A percentile compares a stretch with the other conserved stretches of the same genome.
These are phyloP conservation scores for Alligator sinensis DNA, from an alignment of 2,113 vertebrate genomes.

Conservation along the genomic window DNA sequence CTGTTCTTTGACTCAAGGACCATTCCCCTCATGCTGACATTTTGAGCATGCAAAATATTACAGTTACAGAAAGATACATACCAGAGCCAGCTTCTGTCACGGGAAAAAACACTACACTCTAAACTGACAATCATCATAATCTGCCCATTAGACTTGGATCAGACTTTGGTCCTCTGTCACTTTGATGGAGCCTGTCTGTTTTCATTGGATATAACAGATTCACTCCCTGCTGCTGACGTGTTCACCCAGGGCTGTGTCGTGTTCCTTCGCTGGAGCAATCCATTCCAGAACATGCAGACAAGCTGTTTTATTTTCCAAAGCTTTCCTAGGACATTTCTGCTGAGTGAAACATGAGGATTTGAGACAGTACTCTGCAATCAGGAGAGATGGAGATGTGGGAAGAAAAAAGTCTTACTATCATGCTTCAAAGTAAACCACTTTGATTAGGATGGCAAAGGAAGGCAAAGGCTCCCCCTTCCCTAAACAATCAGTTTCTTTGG, in stretches of 20 bases:
- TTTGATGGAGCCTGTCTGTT: neutral
- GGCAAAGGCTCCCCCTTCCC: conserved; percentile 4
- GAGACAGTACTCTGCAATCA: neutral
- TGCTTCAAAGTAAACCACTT: conserved; percentile 35
- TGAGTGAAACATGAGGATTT: neutral
- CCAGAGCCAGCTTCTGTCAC: neutral
- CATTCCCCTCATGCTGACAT: neutral
- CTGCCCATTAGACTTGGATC: neutral
- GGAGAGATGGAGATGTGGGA: neutral
- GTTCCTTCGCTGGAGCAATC: neutral
- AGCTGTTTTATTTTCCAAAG: neutral
- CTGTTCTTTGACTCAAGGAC: neutral
- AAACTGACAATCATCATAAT: neutral
- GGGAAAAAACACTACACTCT: neutral
- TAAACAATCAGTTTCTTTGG: conserved; percentile 17
- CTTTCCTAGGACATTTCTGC: neutral
- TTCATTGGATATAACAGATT: neutral
- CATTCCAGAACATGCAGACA: conserved; percentile 1
- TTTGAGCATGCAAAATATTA: neutral
- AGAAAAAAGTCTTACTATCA: neutral
- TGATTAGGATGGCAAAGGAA: neutral
- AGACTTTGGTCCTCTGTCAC: neutral
- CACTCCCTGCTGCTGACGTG: neutral
- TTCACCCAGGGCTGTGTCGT: conserved; percentile 16
- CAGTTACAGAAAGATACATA: neutral